phyloP scores from a whole-genome alignment of 2,888 invertebrate genomes.

The Drosophila phalerata region DNA sequence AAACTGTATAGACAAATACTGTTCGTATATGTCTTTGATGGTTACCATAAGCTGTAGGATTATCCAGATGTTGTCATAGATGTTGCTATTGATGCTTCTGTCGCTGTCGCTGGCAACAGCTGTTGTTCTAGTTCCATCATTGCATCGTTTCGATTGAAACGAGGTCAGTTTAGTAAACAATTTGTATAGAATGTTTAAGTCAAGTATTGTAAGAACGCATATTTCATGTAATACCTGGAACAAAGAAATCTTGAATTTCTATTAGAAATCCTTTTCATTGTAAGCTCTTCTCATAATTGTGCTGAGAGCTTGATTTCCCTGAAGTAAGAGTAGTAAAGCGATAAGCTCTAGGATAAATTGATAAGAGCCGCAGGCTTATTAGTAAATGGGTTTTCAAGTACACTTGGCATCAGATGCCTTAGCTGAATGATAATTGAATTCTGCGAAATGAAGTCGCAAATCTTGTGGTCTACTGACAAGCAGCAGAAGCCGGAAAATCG shows the following conservation, averaged over 20 bases:
- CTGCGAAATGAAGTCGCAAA: conserved; percentile 2
- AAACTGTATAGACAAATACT: conserved; percentile 26
- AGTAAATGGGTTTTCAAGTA: conserved; percentile 26
- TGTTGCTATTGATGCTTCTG: not conserved
- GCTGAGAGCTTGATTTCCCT: conserved; percentile 11
- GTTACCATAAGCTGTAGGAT: conserved; percentile 32
- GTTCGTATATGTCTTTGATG: conserved; percentile 7
- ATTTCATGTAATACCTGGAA: not conserved
- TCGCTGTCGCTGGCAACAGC: not conserved
- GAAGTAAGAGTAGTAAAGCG: conserved; percentile 3
- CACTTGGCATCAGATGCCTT: conserved; percentile 8
- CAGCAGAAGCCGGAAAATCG: not conserved
- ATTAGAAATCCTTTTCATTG: not conserved
- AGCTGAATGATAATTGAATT: conserved; percentile 33
- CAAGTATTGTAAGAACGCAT: not conserved
- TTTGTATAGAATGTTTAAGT: not conserved
- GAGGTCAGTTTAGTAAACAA: conserved; percentile 23
- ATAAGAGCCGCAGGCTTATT: conserved; percentile 11
- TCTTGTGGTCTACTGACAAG: not conserved
- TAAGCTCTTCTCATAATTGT: conserved; percentile 28
- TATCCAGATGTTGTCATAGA: conserved; percentile 1
- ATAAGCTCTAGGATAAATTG: conserved; percentile 2
- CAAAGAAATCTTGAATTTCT: not conserved
- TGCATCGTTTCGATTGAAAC: conserved; percentile 1
- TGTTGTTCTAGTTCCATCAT: not conserved